Evolutionary conservation across 1,140 invertebrate genomes (phyloP), one percentile per base, ranked within the genome.

Genomic region (Hirudo medicinalis): DNA sequence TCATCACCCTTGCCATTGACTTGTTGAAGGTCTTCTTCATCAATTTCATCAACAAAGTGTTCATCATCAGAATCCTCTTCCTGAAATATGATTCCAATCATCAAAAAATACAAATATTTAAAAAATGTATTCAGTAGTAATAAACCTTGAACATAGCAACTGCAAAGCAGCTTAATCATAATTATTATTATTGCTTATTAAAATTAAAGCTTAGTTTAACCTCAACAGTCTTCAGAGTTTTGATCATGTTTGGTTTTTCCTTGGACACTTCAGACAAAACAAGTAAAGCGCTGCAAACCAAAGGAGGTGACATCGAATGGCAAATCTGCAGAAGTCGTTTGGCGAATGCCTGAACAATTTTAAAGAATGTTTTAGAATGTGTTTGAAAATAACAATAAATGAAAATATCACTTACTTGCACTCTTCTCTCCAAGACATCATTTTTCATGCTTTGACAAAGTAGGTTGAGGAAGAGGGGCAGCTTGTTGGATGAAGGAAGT

Each of bases 271-370:
- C 87, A 0, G 89, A 91, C n/a, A 92, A 80, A 0, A 91, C 78
- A 76, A 89, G 88, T n/a, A 94, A 79, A 71, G 88, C 86, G 55
- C 87, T 90, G 79, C 90, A 91, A 0, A 87, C 82, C 79, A 91
- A 84, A 72, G 84, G 81, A 17, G 87, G 83, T 67, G 85, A 84
- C 60, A 86, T 84, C 68, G 85, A 76, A 15, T 80, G 75, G 67
- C 83, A 83, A 74, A 91, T 82, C 83, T 97, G 93, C 54, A 97
- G 83, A 54, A 96, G 81, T 72, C 95, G 82, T 83, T 97, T 98
- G 2, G 94, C 82, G 80, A 97, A 95, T 13, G 91, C 89, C 79
- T 81, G 73, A 66, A 72, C 36, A 53, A 25, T 13, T 15, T 19
- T 20, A 25, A 57, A 49, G 15, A 60, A 20, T 43, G 66, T 69